These are phyloP conservation scores for Tympanoctomys barrerae DNA, from an alignment of 2,797 vertebrate species.

Conservation along the genomic window DNA sequence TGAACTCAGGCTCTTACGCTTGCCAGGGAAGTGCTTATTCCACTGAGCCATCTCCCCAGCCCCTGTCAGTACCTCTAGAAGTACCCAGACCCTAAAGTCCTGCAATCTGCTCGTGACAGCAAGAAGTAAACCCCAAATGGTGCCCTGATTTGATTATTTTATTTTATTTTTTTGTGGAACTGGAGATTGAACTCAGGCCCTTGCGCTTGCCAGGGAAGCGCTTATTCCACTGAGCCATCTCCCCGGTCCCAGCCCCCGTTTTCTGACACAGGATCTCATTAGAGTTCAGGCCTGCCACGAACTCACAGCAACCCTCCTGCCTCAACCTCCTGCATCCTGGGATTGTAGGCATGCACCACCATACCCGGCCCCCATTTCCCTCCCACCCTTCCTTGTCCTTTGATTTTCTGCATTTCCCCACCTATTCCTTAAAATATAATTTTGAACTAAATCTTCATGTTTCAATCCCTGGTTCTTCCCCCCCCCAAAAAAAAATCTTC, in stretches of 20 bases:
- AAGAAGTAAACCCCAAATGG: neutral
- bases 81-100: neutral
- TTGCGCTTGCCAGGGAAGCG: too few relatives aligned
- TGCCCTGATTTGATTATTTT: neutral
- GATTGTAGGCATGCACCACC: neutral
- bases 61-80: neutral
- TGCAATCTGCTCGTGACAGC: neutral
- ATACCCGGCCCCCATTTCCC: neutral
- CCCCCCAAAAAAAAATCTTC: neutral
- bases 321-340: neutral
- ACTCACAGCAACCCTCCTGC: neutral
- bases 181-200: too few relatives aligned
- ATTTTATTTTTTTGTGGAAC: too few relatives aligned
- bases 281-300: neutral
- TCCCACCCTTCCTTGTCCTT: neutral
- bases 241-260: too few relatives aligned
- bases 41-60: too few relatives aligned
- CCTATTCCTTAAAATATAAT: neutral
- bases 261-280: neutral
- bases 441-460: neutral
- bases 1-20: too few relatives aligned
- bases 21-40: too few relatives aligned
- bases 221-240: too few relatives aligned
- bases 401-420: neutral
- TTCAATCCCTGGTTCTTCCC: too few relatives aligned